Evolutionary conservation across 2,113 vertebrate genomes (phyloP), one percentile per base, ranked within the genome.

Genomic region (Vicugna pacos): DNA sequence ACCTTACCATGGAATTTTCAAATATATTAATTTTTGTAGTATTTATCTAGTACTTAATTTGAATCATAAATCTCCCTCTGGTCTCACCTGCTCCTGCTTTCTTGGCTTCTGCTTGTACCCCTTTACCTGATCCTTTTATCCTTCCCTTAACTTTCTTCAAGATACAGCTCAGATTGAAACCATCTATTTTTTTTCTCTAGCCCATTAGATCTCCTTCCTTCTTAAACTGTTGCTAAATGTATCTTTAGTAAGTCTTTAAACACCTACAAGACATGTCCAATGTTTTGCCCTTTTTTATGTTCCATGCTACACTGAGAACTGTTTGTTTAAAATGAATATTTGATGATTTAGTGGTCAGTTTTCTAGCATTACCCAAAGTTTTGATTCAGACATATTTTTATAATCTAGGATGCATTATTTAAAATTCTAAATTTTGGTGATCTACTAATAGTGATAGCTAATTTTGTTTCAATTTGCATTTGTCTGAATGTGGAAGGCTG

Each of bases 321-420:
- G 48, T 42, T 69, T 64, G 3, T 46, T 50, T 90, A 87, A 79
- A 54, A 80, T 89, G 20, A 26, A 26, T 81, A 79, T 65, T 84
- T 84, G 30, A 69, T 75, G 26, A 87, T 32, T 54, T 86, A 75
- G n/a, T 92, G 20, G 42, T 93, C n/a, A 58, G 12, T 90, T 89
- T 83, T 50, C 32, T n/a, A 58, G 6, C 69, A 5, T 93, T 72
- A 82, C 8, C 32, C 42, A 62, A 92, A 70, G 15, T 46, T 81
- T 46, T 90, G 50, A 82, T 79, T 87, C 28, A 64, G 32, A 38
- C 10, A 13, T 64, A 20, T 70, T 83, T 94, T 88, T 88, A 17
- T 67, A 54, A 73, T 22, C 24, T 13, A 80, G 10, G 2, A 52
- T 84, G 14, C 6, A 80, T 91, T 58, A 72, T 72, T 85, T 50